Base-by-base conservation (phyloP, 2,797 vertebrate species). In the Chlorospingus flavigularis region DNA sequence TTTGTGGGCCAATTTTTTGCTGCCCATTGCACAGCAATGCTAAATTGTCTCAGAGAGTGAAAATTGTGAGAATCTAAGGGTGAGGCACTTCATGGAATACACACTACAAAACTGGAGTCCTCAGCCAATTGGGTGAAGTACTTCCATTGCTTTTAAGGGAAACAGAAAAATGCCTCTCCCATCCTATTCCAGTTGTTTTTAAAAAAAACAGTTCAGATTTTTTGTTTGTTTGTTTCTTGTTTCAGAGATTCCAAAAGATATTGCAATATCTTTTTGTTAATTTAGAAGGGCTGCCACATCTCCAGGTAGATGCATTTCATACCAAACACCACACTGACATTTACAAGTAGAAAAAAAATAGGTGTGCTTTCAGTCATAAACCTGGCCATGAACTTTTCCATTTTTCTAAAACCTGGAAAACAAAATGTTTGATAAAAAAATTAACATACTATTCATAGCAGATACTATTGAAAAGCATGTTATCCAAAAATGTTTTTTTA, bases 201-300 rank as follows among this genome's bases (percentile, higher is more conserved):
- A 31, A 39, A 74, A 71, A 31, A n/a, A 8, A 25, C 3, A 26
- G 12, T 25, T 71, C 12, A 13, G 11, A 47, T 23, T 28, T 33
- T 6, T 11, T 43, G 42, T 43, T 43, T 43, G 11, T 45, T 33
- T 7, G 17, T 55, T 43, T 65, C 1, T 57, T 0, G 0, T 47
- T 55, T 65, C 28, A 48, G 53, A 79, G 7, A 47, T 21, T 48
- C 54, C 13, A 31, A 2, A 35, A 39, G 42, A 28, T 37, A 18
- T 2, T 51, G 15, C 15, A 12, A 0, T 25, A 37, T 8, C 2
- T 30, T 48, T 57, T 58, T 2, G 9, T 43, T 71, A 13, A 40
- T 47, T 75, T 55, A 48, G 37, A 60, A 14, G 8, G 10, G 5
- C 21, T 67, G 4, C 9, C 0, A 0, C 31, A 33, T 31, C 30